phyloP scores from a whole-genome alignment of 2,113 vertebrate species.

The Columbina picui region DNA sequence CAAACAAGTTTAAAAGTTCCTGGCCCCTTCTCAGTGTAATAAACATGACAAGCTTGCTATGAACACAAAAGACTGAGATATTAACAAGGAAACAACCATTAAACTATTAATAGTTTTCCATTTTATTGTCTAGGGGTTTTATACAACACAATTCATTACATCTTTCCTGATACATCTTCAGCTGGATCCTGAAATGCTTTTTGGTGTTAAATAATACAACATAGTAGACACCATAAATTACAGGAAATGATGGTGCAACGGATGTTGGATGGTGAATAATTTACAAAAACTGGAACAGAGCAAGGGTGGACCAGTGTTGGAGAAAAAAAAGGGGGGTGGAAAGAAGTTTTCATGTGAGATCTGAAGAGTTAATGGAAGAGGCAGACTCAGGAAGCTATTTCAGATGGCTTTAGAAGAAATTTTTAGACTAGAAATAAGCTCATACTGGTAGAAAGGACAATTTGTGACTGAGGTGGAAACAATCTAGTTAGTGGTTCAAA shows the following conservation, averaged over 20 bases:
- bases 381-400: not conserved
- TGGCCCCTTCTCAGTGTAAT: not conserved
- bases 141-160: conserved; percentile 22
- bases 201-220: conserved; percentile 58
- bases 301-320: not conserved
- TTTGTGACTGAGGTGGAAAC: not conserved
- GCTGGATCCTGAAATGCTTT: conserved; percentile 24
- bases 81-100: not conserved
- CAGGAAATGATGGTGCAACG: conserved; percentile 4
- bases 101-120: conserved; percentile 27
- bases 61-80: conserved; percentile 17
- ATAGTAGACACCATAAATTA: conserved; percentile 40
- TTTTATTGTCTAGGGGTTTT: conserved; percentile 17
- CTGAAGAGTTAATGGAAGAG: not conserved
- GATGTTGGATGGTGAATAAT: conserved; percentile 33
- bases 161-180: conserved; percentile 14
- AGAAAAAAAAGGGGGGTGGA: not conserved
- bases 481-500: not conserved
- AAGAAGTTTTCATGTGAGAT: not conserved
- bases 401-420: not conserved
- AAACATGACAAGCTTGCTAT: not conserved
- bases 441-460: not conserved
- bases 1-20: conserved; percentile 27
- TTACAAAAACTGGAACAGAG: not conserved
- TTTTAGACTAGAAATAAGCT: not conserved